phyloP scores from a whole-genome alignment of 2,797 vertebrate species.

The Halcyon leucocephala region DNA sequence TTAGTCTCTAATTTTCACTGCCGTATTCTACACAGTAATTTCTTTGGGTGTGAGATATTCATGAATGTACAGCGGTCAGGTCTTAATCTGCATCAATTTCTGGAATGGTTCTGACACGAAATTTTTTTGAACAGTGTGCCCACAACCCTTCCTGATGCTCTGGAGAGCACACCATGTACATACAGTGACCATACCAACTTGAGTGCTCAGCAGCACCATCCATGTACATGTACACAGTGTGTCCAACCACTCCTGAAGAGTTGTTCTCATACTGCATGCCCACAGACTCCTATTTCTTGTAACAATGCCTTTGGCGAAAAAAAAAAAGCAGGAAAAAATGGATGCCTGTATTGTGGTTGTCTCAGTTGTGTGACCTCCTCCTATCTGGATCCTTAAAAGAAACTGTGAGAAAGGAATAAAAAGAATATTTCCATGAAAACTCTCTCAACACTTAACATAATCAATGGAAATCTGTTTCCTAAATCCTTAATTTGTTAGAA shows the following conservation, averaged over 20 bases:
- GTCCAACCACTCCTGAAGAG: not conserved
- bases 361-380: not conserved
- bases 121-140: not conserved
- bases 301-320: not conserved
- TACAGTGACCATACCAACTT: too few relatives aligned
- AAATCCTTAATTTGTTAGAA: not conserved
- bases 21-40: not conserved
- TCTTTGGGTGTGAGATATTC: not conserved
- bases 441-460: not conserved
- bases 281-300: not conserved
- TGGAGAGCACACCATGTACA: rapidly evolving
- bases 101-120: not conserved
- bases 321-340: not conserved
- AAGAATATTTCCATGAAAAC: not conserved
- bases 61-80: not conserved
- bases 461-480: not conserved
- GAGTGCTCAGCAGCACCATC: not conserved
- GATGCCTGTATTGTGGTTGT: not conserved
- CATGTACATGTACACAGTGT: too few relatives aligned
- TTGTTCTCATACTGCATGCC: not conserved
- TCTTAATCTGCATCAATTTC: not conserved
- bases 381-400: not conserved
- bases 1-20: not conserved
- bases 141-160: not conserved
- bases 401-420: not conserved